phyloP scores from a whole-genome alignment of 1,140 invertebrate genomes.

The Mizuhopecten yessoensis region DNA sequence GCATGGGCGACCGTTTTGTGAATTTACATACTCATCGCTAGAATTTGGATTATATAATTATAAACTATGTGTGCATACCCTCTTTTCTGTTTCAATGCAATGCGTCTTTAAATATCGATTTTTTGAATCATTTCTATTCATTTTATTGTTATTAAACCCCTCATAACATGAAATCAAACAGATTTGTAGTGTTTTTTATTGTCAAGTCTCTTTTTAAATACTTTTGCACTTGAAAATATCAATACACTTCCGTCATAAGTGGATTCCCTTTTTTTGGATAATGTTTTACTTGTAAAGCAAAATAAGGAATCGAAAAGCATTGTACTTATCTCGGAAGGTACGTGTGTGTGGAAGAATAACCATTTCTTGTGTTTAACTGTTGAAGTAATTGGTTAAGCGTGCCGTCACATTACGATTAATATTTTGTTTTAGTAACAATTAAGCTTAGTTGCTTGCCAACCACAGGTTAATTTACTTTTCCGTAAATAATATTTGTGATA shows the following conservation, averaged over 20 bases:
- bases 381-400: too few species aligned
- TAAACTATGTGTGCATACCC: neutral
- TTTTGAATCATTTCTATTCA: neutral
- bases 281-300: too few species aligned
- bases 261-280: neutral
- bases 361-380: too few species aligned
- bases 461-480: too few species aligned
- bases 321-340: too few species aligned
- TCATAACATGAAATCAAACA: neutral
- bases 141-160: neutral
- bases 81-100: neutral
- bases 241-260: neutral
- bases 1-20: neutral
- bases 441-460: too few species aligned
- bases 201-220: neutral
- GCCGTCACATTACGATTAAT: too few species aligned
- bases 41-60: neutral
- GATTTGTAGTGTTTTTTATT: neutral
- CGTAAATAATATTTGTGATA: too few species aligned
- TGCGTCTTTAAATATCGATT: neutral
- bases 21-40: neutral
- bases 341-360: too few species aligned
- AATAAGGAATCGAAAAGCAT: too few species aligned
- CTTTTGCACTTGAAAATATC: neutral
- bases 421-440: too few species aligned